These are phyloP conservation scores for Chinchilla lanigera DNA, from an alignment of 2,113 vertebrate genomes.

Conservation along the genomic window DNA sequence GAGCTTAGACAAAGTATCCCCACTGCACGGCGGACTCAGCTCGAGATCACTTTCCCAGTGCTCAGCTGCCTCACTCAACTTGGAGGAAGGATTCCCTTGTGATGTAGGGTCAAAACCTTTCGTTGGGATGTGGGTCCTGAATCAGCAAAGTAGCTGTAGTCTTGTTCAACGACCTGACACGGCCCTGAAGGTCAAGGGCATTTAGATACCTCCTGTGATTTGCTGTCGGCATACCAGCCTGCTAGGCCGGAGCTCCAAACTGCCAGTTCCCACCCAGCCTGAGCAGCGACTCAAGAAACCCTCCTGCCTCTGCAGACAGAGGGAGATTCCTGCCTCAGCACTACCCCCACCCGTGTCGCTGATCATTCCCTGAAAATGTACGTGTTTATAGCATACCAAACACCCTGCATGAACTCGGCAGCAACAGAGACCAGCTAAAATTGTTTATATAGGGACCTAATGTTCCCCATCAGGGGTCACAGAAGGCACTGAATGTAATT, in stretches of 20 bases:
- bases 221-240: neutral
- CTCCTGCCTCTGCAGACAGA: neutral
- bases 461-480: neutral
- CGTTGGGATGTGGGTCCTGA: neutral
- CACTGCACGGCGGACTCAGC: neutral
- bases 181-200: neutral
- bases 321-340: neutral
- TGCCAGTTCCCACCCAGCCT: neutral
- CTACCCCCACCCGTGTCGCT: neutral
- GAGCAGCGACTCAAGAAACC: neutral
- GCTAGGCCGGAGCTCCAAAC: neutral
- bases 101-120: neutral
- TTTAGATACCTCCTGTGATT: neutral
- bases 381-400: neutral
- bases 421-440: neutral
- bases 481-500: neutral
- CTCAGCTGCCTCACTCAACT: neutral
- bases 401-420: neutral
- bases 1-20: too few species aligned
- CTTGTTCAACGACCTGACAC: neutral
- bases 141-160: neutral
- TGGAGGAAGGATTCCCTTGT: neutral
- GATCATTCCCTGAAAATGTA: neutral
- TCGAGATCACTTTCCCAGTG: neutral
- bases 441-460: neutral